These are phyloP conservation scores for Gymnorhina tibicen DNA, from an alignment of 2,113 vertebrate genomes.

Conservation along the genomic window DNA sequence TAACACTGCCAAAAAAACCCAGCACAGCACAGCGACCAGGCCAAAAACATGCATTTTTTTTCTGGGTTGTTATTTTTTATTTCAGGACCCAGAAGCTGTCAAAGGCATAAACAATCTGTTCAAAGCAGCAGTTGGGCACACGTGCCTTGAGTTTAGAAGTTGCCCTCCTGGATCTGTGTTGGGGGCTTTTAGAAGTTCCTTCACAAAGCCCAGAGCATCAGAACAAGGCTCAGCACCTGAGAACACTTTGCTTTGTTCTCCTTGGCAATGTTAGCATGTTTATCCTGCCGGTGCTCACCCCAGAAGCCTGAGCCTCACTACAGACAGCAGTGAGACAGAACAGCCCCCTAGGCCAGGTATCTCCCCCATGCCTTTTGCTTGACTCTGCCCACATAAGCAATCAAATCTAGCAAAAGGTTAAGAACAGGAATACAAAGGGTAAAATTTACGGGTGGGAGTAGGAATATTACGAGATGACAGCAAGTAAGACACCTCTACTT, in stretches of 20 bases:
- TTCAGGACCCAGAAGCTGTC: background rate
- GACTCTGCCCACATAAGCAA: background rate
- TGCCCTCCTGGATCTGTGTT: background rate
- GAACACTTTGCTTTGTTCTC: background rate
- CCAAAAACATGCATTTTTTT: background rate
- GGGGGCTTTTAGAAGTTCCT: background rate
- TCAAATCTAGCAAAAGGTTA: background rate
- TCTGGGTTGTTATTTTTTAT: background rate
- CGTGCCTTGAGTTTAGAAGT: background rate
- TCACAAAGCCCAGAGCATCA: background rate
- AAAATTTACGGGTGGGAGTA: background rate
- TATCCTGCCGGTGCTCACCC: background rate
- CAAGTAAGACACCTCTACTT: background rate
- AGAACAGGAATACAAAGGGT: background rate
- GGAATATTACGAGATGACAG: background rate
- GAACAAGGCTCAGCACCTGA: background rate
- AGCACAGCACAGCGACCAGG: background rate
- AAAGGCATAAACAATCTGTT: background rate
- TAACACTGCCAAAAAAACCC: background rate
- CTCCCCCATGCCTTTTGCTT: fast-evolving
- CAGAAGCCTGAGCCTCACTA: background rate
- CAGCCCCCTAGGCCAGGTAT: background rate
- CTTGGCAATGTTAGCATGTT: background rate
- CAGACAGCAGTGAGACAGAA: background rate
- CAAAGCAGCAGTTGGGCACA: background rate